A percentile compares a stretch with the other conserved stretches of the same genome.
Conservation (phyloP, 2,888 invertebrate species). For the Agrochola lychnidis region DNA sequence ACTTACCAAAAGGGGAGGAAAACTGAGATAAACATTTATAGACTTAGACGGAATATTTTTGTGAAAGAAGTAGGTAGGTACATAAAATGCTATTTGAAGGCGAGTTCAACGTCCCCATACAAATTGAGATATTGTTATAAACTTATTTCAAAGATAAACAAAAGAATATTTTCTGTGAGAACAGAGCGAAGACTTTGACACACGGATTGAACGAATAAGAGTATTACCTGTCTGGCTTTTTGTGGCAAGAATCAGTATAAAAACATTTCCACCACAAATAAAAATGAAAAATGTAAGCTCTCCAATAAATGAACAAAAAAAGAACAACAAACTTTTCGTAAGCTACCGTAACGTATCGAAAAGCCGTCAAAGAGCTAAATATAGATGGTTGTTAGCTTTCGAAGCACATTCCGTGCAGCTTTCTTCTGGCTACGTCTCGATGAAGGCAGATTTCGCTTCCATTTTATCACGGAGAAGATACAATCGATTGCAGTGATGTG, state of each 20-base stretch:
- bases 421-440: conserved; percentile 38
- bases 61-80: not conserved
- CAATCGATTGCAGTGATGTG: conserved; percentile 11
- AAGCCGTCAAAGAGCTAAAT: conserved; percentile 46
- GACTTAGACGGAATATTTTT: not conserved
- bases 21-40: not conserved
- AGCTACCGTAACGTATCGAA: conserved; percentile 43
- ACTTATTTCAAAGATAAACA: not conserved
- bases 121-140: not conserved
- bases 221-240: conserved; percentile 3
- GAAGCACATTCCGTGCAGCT: conserved; percentile 43
- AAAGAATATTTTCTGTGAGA: not conserved
- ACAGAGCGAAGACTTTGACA: conserved; percentile 1
- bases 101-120: not conserved
- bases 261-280: conserved; percentile 28
- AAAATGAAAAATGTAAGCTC: conserved; percentile 39
- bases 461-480: conserved; percentile 37
- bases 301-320: conserved; percentile 36
- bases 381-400: conserved; percentile 44
- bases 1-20: not conserved
- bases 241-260: conserved; percentile 7
- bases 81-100: not conserved
- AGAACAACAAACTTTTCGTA: conserved; percentile 46
- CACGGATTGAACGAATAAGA: not conserved
- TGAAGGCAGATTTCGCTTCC: conserved; percentile 34